phyloP scores from a whole-genome alignment of 1,140 invertebrate species.

The Antheraea mylitta region DNA sequence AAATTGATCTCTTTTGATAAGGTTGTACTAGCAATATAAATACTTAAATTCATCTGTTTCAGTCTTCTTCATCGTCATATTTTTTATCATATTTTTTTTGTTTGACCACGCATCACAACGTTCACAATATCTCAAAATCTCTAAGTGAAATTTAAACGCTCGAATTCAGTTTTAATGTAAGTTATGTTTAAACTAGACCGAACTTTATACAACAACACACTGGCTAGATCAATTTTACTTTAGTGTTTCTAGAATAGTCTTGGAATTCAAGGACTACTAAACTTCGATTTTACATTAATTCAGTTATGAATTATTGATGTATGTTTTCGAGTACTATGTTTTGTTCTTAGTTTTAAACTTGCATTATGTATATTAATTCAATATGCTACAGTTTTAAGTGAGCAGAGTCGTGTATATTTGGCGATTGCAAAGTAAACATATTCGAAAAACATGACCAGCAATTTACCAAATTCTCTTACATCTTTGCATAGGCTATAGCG shows the following conservation, averaged over 20 bases:
- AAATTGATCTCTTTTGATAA: too few species aligned
- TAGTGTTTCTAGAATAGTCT: background rate
- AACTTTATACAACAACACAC: background rate
- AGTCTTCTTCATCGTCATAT: too few species aligned
- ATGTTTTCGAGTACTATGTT: background rate
- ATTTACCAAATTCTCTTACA: too few species aligned
- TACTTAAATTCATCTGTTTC: too few species aligned
- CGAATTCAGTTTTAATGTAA: background rate
- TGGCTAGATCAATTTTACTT: background rate
- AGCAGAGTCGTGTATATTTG: too few species aligned
- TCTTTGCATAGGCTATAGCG: too few species aligned
- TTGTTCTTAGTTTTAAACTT: background rate
- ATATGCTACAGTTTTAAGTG: background rate
- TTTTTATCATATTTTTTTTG: too few species aligned
- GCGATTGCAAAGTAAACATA: too few species aligned
- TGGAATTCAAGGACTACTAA: background rate
- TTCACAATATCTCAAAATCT: too few species aligned
- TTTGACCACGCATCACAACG: too few species aligned
- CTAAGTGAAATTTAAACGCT: background rate
- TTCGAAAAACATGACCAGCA: too few species aligned
- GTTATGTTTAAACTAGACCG: background rate
- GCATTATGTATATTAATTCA: background rate
- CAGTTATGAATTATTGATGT: background rate
- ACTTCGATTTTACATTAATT: background rate
- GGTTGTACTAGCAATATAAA: too few species aligned